phyloP scores from a whole-genome alignment of 2,797 vertebrate genomes.

The Chaetodon trifasciatus region DNA sequence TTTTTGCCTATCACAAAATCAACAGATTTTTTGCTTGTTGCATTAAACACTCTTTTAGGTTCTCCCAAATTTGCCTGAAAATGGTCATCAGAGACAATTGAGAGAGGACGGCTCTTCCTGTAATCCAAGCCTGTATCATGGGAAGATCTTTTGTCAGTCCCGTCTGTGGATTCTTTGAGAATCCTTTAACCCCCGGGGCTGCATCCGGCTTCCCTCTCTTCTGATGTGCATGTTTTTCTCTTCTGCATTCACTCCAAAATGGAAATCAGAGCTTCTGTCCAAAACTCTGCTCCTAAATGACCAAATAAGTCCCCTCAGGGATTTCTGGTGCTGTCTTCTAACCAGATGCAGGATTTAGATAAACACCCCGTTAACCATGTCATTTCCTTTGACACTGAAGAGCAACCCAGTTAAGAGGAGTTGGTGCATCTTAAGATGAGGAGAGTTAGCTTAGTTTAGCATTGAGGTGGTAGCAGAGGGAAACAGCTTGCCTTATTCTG shows the following conservation, averaged over 20 bases:
- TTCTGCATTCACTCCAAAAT: slow-evolving; percentile 1
- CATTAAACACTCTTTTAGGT: background rate
- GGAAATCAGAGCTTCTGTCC: background rate
- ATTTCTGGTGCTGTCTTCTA: rapidly evolving
- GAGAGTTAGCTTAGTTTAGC: background rate
- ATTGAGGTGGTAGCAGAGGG: background rate
- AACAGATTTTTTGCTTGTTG: background rate
- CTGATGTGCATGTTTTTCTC: background rate
- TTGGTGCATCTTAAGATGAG: background rate
- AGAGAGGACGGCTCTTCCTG: background rate
- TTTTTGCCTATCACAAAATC: too few relatives aligned
- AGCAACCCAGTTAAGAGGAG: background rate
- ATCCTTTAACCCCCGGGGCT: background rate
- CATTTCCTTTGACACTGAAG: background rate
- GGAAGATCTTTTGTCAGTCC: background rate
- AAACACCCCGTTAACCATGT: background rate
- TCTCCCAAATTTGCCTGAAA: background rate
- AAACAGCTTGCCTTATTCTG: background rate
- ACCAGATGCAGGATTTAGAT: background rate
- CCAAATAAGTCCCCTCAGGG: background rate
- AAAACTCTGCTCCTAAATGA: background rate
- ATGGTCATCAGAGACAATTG: background rate
- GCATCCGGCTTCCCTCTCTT: background rate
- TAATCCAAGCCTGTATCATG: background rate
- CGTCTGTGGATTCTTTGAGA: background rate